Evolutionary conservation across 2,888 invertebrate genomes (phyloP), one percentile per base, ranked within the genome.

Genomic region (Lasioglossum vierecki): DNA sequence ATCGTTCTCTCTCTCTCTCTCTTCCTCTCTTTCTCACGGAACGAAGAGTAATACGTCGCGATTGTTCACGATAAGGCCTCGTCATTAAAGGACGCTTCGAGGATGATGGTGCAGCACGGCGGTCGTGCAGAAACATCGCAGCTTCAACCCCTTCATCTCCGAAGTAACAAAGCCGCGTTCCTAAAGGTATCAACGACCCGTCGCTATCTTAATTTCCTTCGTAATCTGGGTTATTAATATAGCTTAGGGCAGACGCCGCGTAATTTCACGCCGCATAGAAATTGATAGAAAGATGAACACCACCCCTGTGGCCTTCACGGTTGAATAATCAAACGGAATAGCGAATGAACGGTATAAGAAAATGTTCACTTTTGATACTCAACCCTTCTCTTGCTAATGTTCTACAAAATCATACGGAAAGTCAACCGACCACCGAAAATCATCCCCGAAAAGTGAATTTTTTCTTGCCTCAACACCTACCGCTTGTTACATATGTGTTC

Each of bases 171-270:
- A 85, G 86, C 88, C 88, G 76, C 83, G 76, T 77, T 85, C 72
- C 84, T 83, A 49, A 83, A 85, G 90, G 84, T 87, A 88, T 88
- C 90, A 87, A 84, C 87, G 88, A 79, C 79, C 90, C 90, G 88
- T 90, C 86, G 88, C 87, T 85, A 87, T 87, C 90, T 90, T 94
- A 93, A 94, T 93, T 93, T 93, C 91, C 91, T 91, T 89, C 89
- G 91, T 93, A 93, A 94, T 94, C 93, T 93, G 84, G 87, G 91
- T 93, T 94, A 94, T 94, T 94, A 94, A 94, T 94, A 94, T 93
- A 92, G 93, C 93, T 94, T 94, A 94, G 90, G 89, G 89, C 82
- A 77, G 91, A 53, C 75, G 89, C 87, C 84, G 85, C 91, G 89
- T 90, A 91, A 92, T 91, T 91, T 90, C 88, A 79, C 88, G 86